These are phyloP conservation scores for Leuciscus idus DNA, from an alignment of 2,113 vertebrate genomes.

Conservation along the genomic window DNA sequence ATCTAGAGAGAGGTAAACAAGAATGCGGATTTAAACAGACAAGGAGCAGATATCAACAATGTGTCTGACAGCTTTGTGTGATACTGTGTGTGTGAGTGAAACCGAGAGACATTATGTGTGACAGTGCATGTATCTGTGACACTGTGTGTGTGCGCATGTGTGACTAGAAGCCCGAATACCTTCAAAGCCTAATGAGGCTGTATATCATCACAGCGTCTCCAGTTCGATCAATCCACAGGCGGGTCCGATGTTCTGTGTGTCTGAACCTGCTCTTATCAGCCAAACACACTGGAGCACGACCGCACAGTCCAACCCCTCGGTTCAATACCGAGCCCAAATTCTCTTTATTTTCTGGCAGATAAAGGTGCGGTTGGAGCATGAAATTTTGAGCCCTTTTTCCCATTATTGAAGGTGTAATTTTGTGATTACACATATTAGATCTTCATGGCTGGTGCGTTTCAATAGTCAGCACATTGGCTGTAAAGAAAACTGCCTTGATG, in stretches of 20 bases:
- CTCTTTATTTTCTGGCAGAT: slow-evolving; percentile 37
- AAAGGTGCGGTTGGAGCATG: slow-evolving; percentile 23
- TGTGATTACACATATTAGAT: background rate
- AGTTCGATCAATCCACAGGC: slow-evolving; percentile 67
- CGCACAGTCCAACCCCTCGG: slow-evolving; percentile 30
- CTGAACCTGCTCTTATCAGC: slow-evolving; percentile 68
- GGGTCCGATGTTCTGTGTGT: slow-evolving; percentile 59
- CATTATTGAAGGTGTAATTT: slow-evolving; percentile 43
- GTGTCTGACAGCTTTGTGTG: slow-evolving; percentile 26
- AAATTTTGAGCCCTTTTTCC: slow-evolving; percentile 23
- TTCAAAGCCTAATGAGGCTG: slow-evolving; percentile 70
- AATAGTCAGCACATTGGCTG: slow-evolving; percentile 21
- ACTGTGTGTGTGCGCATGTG: background rate
- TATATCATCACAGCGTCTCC: slow-evolving; percentile 71
- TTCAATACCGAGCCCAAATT: slow-evolving; percentile 45
- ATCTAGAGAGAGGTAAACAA: background rate
- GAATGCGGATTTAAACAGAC: slow-evolving; percentile 5
- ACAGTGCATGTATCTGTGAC: background rate
- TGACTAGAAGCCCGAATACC: slow-evolving; percentile 18
- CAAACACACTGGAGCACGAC: slow-evolving; percentile 53
- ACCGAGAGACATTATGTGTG: slow-evolving; percentile 8
- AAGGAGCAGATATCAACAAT: background rate
- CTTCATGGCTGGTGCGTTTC: background rate
- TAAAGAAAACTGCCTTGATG: slow-evolving; percentile 32
- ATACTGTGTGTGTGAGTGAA: slow-evolving; percentile 2